These are phyloP conservation scores for Pseudoatta argentina DNA, from an alignment of 1,140 invertebrate species.

Conservation along the genomic window DNA sequence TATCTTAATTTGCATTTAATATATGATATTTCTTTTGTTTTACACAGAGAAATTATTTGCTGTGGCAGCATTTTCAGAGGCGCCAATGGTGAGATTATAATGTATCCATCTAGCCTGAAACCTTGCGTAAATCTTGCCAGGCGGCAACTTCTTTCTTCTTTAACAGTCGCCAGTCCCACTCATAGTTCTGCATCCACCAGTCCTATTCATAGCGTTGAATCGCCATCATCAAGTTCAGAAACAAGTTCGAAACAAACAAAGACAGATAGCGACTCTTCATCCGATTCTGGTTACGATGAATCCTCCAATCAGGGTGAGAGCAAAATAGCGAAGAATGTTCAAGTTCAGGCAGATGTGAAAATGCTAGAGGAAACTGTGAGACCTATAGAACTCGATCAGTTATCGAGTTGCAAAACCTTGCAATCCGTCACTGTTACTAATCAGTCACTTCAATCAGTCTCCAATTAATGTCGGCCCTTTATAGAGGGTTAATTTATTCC, in stretches of 20 bases:
- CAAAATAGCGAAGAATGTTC: constrained; percentile 43
- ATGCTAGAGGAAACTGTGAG: constrained; percentile 65
- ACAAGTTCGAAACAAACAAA: constrained; percentile 80
- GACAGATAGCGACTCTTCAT: constrained; percentile 88
- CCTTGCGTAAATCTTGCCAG: constrained; percentile 86
- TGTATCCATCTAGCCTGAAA: constrained; percentile 89
- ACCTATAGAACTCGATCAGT: constrained; percentile 79
- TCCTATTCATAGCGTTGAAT: constrained; percentile 83
- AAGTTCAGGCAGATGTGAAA: constrained; percentile 78
- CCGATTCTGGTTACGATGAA: constrained; percentile 89
- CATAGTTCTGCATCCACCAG: constrained; percentile 83
- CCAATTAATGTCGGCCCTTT: constrained; percentile 84
- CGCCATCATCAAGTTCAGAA: constrained; percentile 68
- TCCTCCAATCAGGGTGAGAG: constrained; percentile 87
- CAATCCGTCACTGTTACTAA: constrained; percentile 84
- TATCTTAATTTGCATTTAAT: not conserved
- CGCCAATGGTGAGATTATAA: constrained; percentile 89
- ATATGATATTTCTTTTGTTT: constrained; percentile 46
- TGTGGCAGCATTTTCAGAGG: constrained; percentile 92
- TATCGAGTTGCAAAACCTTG: constrained; percentile 80
- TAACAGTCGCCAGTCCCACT: constrained; percentile 81
- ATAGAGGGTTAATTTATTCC: constrained; percentile 85
- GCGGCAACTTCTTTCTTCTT: constrained; percentile 74
- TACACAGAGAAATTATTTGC: constrained; percentile 89
- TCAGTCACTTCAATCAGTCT: constrained; percentile 82